Evolutionary conservation across 2,888 invertebrate species (phyloP).

Genomic region (Lithophane semibrunnea): DNA sequence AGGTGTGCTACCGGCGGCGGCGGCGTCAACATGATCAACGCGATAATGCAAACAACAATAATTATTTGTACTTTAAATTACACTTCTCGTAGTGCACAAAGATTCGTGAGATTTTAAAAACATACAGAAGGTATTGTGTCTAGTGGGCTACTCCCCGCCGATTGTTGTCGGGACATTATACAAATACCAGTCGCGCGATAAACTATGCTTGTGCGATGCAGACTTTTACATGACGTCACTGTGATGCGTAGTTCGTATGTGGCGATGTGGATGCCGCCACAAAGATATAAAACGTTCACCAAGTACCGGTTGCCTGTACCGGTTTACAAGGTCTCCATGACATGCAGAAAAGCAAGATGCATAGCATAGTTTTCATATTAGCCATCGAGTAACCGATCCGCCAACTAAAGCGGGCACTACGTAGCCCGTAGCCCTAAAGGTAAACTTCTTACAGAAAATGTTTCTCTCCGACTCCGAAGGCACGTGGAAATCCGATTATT

Average conservation of each 20-base stretch:
- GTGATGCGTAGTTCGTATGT: no score
- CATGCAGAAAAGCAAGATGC: neutral
- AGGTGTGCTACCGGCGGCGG: no score
- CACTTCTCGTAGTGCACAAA: neutral
- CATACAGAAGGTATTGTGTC: no score
- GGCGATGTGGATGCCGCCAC: no score
- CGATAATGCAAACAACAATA: neutral
- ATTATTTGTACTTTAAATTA: neutral
- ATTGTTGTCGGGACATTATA: no score
- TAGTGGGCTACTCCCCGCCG: no score
- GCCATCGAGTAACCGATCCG: neutral
- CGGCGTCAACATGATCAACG: neutral
- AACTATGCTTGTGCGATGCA: no score
- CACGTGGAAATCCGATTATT: conserved; percentile 51
- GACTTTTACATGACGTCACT: no score
- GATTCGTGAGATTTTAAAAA: no score
- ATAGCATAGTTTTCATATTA: neutral
- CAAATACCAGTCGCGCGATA: no score
- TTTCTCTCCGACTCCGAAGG: conserved; percentile 13
- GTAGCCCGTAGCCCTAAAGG: neutral
- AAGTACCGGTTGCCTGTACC: neutral
- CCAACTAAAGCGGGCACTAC: neutral
- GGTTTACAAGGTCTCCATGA: neutral
- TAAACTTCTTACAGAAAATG: neutral
- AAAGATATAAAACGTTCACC: neutral